phyloP scores from a whole-genome alignment of 2,888 invertebrate species.

The Apomyelois bistriatella region DNA sequence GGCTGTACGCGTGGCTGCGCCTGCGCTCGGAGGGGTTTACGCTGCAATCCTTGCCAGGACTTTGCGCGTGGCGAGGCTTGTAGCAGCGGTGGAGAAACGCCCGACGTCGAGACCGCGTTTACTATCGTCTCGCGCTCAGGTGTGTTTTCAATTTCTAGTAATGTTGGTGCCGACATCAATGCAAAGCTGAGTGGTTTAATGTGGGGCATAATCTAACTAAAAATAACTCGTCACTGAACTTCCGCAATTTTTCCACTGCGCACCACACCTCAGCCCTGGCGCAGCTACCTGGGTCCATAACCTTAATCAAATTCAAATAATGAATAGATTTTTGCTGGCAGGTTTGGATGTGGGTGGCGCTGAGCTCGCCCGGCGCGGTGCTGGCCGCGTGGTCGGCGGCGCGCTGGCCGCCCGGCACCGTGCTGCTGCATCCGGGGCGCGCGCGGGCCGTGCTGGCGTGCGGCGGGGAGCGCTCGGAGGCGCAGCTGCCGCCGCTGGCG shows the following conservation, averaged over 20 bases:
- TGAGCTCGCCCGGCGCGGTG: conserved; percentile 65
- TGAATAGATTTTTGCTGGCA: conserved; percentile 21
- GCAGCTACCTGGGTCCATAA: too few species aligned
- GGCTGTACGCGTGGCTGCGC: conserved; percentile 35
- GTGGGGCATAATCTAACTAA: too few species aligned
- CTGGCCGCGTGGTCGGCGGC: conserved; percentile 82
- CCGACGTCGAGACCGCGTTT: conserved; percentile 29
- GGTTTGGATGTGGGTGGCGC: conserved; percentile 80
- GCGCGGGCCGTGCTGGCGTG: conserved; percentile 82
- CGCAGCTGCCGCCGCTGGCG: conserved; percentile 81
- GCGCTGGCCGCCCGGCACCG: conserved; percentile 65
- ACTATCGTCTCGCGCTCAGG: conserved; percentile 73
- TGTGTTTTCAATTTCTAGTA: conserved; percentile 34
- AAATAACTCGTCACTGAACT: too few species aligned
- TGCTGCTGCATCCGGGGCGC: conserved; percentile 68
- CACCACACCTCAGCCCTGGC: too few species aligned
- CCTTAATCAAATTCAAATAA: too few species aligned
- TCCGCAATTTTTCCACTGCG: too few species aligned
- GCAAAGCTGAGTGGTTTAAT: too few species aligned
- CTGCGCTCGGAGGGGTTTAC: conserved; percentile 40
- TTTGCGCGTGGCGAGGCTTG: conserved; percentile 40
- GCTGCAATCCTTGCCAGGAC: conserved; percentile 43
- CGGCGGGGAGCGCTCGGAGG: conserved; percentile 70
- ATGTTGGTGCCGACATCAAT: too few species aligned
- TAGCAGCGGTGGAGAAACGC: conserved; percentile 49